Base-by-base conservation (phyloP, 1,140 invertebrate genomes). In the Zaprionus davidi region DNA sequence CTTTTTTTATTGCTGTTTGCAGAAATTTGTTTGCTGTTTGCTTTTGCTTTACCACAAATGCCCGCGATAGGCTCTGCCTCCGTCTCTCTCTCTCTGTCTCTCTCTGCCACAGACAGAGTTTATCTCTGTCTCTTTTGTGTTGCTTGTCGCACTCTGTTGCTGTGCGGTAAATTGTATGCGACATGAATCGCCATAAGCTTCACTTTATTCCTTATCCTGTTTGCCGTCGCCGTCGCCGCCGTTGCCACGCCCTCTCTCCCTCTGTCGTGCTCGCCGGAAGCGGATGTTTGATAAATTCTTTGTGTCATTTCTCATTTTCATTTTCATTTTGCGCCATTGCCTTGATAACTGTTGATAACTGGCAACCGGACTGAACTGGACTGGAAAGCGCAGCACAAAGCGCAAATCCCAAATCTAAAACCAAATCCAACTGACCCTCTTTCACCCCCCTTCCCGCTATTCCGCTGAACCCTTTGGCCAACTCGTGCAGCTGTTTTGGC, bases 231-330 rank as follows among this genome's bases (percentile, higher is more conserved):
- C 26, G 17, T 34, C 20, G 38, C 56, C n/a, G 15, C 56, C 41
- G 15, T 34, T 34, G 12, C 36, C 15, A 36, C 20, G 20, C 13
- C 31, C 13, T n/a, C 56, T 28, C 3, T 69, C 2, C 28, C 28
- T 62, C 15, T 20, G 57, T 57, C 60, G 57, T 68, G 79, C 4
- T 34, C 31, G 71, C 76, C 83, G 83, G 83, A 86, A 86, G 72
- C 79, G 77, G 83, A 87, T 79, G 72, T 82, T 86, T 86, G 83
- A 86, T 86, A 82, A 79, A 77, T 87, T 86, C 74, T 66, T 69
- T 75, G 69, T 77, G 78, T 72, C 75, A 86, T 68, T 78, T 78
- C 75, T 84, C 64, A 73, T 64, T 81, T 77, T 75, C 66, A 67
- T 76, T 70, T 73, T 44, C 51, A 68, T 51, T 58, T 63, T 28